Percentiles rank a stretch among this genome's conserved stretches.
phyloP scores from a whole-genome alignment of 1,140 invertebrate genomes.

The Hermatobates lingyangjiaoensis region DNA sequence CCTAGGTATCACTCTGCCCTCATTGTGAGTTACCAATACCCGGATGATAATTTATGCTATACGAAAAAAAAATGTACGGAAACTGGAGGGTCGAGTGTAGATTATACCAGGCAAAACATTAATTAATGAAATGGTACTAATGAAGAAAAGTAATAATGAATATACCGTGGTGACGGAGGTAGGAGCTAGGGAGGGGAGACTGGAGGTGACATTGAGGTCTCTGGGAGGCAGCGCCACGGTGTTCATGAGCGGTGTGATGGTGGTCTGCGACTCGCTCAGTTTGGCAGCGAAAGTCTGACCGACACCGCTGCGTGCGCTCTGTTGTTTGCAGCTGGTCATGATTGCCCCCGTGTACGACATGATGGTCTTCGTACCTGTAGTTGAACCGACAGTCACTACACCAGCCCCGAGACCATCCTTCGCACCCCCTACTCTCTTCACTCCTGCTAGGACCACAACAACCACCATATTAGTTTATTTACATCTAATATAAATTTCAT shows the following conservation, averaged over 20 bases:
- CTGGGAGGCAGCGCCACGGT: conserved; percentile 3
- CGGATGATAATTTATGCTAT: too few relatives aligned
- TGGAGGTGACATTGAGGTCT: background rate
- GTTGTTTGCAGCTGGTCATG: conserved; percentile 29
- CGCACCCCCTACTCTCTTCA: conserved; percentile 22
- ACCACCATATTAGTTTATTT: too few relatives aligned
- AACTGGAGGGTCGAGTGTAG: too few relatives aligned
- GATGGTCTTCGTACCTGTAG: conserved; percentile 35
- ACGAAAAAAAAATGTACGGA: too few relatives aligned
- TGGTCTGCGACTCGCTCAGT: conserved; percentile 33
- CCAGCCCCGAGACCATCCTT: conserved; percentile 1
- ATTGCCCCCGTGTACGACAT: conserved; percentile 41
- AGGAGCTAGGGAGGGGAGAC: too few relatives aligned
- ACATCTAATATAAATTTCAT: too few relatives aligned
- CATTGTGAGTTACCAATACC: too few relatives aligned
- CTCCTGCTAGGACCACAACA: conserved; percentile 20
- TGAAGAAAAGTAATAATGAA: too few relatives aligned
- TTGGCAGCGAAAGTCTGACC: conserved; percentile 40
- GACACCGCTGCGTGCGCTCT: conserved; percentile 3
- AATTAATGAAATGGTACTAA: too few relatives aligned
- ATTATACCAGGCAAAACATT: too few relatives aligned
- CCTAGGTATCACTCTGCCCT: too few relatives aligned
- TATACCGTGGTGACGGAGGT: too few relatives aligned
- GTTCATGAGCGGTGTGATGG: conserved; percentile 10
- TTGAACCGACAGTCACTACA: conserved; percentile 25